Base-by-base conservation (phyloP, 2,888 invertebrate genomes). In the Callyntrura guangdongensis region DNA sequence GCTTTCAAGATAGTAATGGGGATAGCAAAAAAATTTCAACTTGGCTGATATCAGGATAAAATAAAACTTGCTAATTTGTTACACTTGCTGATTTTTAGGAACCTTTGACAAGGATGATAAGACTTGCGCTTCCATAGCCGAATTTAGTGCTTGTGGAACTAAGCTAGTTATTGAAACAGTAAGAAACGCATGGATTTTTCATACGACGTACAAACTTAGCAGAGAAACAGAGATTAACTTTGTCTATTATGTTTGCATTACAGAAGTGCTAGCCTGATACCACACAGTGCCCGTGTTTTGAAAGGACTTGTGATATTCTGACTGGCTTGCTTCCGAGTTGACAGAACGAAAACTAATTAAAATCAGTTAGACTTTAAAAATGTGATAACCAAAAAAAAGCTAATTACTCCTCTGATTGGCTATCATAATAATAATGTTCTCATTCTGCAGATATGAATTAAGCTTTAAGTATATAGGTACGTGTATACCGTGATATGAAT, bases 111-210 rank as follows among this genome's bases (percentile, higher is more conserved):
- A 86, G 45, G 81, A 69, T 56, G 92, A 92, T 47, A 69, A 87
- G 56, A 88, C 87, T n/a, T 92, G 92, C 56, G 27, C 74, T 12
- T 53, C 61, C 8, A 86, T 90, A n/a, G 92, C 92, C 22, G 90
- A 90, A 12, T 92, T 91, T 27, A 92, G 91, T 64, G 67, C 74
- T 20, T 92, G 92, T 81, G 92, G 91, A 25, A 92, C 91, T 5
- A 92, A 91, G n/a, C 89, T 92, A 12, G 89, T 92, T 6, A 25
- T 88, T 6, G 89, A 90, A 27, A 91, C 91, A 45, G 91, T 87
- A 84, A 49, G 69, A 22, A 36, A 36, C 6, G 36, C 6, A 36
- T 36, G n/a, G n/a, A n/a, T 53, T 77, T 49, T 25, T 64, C 22
- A 11, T 53, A 53, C 2, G n/a, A n/a, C 8, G 12, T 53, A 9